Conservation (phyloP, 2,113 vertebrate species). For the Oncorhynchus masou region DNA sequence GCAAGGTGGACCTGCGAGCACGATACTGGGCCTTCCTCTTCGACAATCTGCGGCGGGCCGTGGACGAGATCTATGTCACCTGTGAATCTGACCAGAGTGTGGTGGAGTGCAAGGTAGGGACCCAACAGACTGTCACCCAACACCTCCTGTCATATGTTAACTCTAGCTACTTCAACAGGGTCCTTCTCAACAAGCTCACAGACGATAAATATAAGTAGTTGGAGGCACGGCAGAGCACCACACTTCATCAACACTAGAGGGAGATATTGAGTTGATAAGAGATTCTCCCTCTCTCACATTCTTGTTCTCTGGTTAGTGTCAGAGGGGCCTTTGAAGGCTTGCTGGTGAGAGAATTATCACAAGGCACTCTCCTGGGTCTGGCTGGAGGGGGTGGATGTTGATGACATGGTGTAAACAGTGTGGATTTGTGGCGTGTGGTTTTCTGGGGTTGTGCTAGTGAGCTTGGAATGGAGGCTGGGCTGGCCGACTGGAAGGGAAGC, state of each 20-base stretch:
- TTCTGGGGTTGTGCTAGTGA: conserved; percentile 9
- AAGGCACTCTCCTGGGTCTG: conserved; percentile 61
- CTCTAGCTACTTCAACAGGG: not conserved
- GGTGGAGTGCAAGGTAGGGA: conserved; percentile 90
- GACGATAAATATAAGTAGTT: conserved; percentile 10
- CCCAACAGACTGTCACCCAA: not conserved
- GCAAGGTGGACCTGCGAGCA: conserved; percentile 92
- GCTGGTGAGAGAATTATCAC: conserved; percentile 69
- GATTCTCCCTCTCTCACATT: conserved; percentile 48
- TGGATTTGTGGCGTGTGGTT: conserved; percentile 40
- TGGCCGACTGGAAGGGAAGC: not conserved
- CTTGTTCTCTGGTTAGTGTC: conserved; percentile 72
- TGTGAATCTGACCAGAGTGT: conserved; percentile 98
- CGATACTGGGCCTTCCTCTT: conserved; percentile 99
- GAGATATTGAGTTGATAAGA: conserved; percentile 55
- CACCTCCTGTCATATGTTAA: not conserved
- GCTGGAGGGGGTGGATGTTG: conserved; percentile 65
- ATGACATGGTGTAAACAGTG: conserved; percentile 67
- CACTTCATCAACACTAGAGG: conserved; percentile 64
- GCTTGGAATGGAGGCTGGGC: not conserved
- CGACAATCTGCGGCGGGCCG: conserved; percentile 92
- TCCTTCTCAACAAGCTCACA: not conserved
- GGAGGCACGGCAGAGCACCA: conserved; percentile 68
- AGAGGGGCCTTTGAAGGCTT: conserved; percentile 58
- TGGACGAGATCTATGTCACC: conserved; percentile 97